Evolutionary conservation across 2,797 vertebrate species (phyloP), one percentile per base, ranked within the genome.

Genomic region (Xiphorhynchus erythropygius): DNA sequence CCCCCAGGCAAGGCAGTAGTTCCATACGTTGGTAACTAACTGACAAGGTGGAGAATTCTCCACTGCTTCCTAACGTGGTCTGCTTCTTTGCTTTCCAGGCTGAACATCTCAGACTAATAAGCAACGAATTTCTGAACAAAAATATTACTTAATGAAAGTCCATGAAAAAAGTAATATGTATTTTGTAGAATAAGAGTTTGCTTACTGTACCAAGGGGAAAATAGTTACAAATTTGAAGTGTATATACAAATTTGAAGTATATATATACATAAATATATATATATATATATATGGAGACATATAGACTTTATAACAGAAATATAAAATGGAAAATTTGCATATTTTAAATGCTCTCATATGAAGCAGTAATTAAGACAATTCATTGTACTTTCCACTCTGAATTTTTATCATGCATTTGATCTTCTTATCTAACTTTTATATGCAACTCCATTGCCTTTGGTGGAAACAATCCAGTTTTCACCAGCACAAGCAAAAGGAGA

Each of bases 21-120:
- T 89, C 42, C 3, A 1, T 13, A 1, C 1, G 0, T 17, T 47
- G 12, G 73, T 50, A 60, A 17, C 15, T 65, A n/a, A 15, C 22
- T 71, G 53, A 6, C 8, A 18, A 49, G 33, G 46, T 46, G 42
- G 25, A 64, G 33, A 39, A 8, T 42, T 78, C 42, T 57, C 24
- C 27, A 3, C 30, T 32, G 22, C 39, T 60, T 60, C 23, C 42
- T 50, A 24, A 32, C 0, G 11, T 25, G 6, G 2, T 42, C 7
- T 24, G 3, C 46, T 35, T 28, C 25, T 65, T 37, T n/a, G 16
- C 19, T 71, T 77, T 65, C 46, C 22, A 24, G 33, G 37, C n/a
- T 5, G 30, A 52, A 0, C 2, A 4, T 30, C 32, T 90, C 33
- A 67, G 44, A 35, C 12, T 9, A 77, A 30, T 44, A 50, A 16